phyloP scores from a whole-genome alignment of 2,888 invertebrate species.

The Oligia fasciuncula region DNA sequence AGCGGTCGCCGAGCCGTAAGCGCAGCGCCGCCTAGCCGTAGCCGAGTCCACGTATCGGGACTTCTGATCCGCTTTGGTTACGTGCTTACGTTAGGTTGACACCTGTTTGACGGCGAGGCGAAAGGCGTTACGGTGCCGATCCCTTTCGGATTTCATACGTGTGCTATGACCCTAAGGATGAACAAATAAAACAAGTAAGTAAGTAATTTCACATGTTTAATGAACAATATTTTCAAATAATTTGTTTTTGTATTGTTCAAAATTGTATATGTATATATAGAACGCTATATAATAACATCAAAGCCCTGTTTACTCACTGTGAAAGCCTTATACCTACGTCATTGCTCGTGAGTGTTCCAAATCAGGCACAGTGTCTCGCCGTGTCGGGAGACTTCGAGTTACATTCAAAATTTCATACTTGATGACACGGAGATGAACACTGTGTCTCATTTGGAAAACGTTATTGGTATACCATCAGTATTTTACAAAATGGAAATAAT shows the following conservation, averaged over 20 bases:
- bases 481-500: conserved; percentile 58
- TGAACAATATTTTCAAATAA: conserved; percentile 89
- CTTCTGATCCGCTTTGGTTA: too few relatives aligned
- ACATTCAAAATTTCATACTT: conserved; percentile 38
- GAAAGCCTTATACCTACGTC: conserved; percentile 84
- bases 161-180: background rate
- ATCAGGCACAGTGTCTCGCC: conserved; percentile 65
- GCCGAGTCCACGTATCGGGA: too few relatives aligned
- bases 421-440: conserved; percentile 41
- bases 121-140: too few relatives aligned
- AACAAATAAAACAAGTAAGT: conserved; percentile 73
- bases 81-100: too few relatives aligned
- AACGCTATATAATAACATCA: conserved; percentile 86
- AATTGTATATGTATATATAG: conserved; percentile 88
- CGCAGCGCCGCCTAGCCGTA: too few relatives aligned
- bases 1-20: too few relatives aligned
- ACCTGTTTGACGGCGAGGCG: too few relatives aligned
- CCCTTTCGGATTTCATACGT: too few relatives aligned
- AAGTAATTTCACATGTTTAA: conserved; percentile 86
- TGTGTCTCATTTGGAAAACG: conserved; percentile 61
- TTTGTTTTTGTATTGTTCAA: conserved; percentile 86
- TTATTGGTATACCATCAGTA: conserved; percentile 69
- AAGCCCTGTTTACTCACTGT: conserved; percentile 89
- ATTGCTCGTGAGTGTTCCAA: conserved; percentile 71
- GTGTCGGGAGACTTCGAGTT: conserved; percentile 34